Percentiles rank a stretch among this genome's conserved stretches.
Conservation (phyloP, 1,140 invertebrate genomes). For the Macrotrachela quadricornifera region DNA sequence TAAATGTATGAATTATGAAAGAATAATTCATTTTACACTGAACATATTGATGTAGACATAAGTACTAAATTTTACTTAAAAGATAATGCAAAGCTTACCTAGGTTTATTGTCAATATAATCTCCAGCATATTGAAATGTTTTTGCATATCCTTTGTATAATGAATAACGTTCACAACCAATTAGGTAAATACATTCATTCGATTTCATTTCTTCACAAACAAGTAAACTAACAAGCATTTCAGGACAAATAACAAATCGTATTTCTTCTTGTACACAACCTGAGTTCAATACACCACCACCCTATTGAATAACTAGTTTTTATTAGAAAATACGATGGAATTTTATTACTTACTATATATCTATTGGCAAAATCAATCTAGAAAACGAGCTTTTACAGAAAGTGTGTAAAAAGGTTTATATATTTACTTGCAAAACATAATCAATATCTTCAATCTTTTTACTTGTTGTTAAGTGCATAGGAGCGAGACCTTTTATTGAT, state of each 20-base stretch:
- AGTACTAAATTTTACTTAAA: too few species aligned
- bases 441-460: constrained; percentile 22
- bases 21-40: too few species aligned
- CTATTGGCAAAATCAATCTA: constrained; percentile 80
- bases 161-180: constrained; percentile 59
- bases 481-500: too few species aligned
- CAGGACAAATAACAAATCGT: constrained; percentile 79
- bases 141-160: constrained; percentile 62
- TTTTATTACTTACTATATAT: constrained; percentile 27
- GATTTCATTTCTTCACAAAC: constrained; percentile 59
- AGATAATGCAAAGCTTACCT: constrained; percentile 22
- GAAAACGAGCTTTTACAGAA: constrained; percentile 5
- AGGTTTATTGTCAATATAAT: constrained; percentile 48
- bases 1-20: too few species aligned
- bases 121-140: constrained; percentile 53
- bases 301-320: constrained; percentile 19
- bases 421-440: background rate
- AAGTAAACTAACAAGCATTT: constrained; percentile 62
- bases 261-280: constrained; percentile 96
- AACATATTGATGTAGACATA: too few species aligned
- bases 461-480: too few species aligned
- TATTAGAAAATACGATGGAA: too few species aligned
- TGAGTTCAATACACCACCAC: constrained; percentile 66
- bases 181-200: constrained; percentile 64
- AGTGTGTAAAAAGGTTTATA: background rate